Evolutionary conservation across 2,797 vertebrate genomes (phyloP).

Genomic region (Australoheros facetus): DNA sequence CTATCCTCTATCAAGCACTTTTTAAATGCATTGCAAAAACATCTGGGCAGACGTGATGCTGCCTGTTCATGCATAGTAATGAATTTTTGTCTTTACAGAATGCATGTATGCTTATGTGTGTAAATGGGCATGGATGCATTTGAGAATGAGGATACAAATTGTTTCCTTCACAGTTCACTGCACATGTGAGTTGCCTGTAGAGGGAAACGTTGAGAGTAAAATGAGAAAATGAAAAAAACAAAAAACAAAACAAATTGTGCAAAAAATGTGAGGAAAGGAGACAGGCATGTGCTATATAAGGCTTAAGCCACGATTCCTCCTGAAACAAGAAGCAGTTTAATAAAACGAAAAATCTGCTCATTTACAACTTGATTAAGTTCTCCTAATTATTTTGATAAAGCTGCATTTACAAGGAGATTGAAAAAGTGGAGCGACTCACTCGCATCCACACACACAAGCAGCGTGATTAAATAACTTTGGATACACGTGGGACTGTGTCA

Average conservation of each 20-base stretch:
- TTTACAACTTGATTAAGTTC: slow-evolving; percentile 1
- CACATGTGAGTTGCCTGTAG: slow-evolving; percentile 74
- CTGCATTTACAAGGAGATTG: background rate
- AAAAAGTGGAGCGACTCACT: background rate
- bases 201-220: slow-evolving; percentile 48
- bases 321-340: slow-evolving; percentile 29
- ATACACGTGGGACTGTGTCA: background rate
- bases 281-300: background rate
- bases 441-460: background rate
- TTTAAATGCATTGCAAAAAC: slow-evolving; percentile 47
- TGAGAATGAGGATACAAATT: slow-evolving; percentile 50
- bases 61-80: slow-evolving; percentile 49
- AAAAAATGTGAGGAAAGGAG: slow-evolving; percentile 16
- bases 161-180: slow-evolving; percentile 76
- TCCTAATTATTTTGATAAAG: slow-evolving; percentile 10
- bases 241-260: slow-evolving; percentile 22
- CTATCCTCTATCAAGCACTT: slow-evolving; percentile 24
- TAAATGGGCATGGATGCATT: slow-evolving; percentile 54
- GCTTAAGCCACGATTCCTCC: slow-evolving; percentile 1
- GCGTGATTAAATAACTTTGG: background rate
- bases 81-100: slow-evolving; percentile 32
- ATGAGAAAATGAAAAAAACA: slow-evolving; percentile 45
- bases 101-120: slow-evolving; percentile 42
- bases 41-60: slow-evolving; percentile 8
- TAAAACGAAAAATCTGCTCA: background rate